A percentile compares a stretch with the other conserved stretches of the same genome.
Conservation (phyloP, 2,797 vertebrate genomes). For the Hozukius guyotensis region DNA sequence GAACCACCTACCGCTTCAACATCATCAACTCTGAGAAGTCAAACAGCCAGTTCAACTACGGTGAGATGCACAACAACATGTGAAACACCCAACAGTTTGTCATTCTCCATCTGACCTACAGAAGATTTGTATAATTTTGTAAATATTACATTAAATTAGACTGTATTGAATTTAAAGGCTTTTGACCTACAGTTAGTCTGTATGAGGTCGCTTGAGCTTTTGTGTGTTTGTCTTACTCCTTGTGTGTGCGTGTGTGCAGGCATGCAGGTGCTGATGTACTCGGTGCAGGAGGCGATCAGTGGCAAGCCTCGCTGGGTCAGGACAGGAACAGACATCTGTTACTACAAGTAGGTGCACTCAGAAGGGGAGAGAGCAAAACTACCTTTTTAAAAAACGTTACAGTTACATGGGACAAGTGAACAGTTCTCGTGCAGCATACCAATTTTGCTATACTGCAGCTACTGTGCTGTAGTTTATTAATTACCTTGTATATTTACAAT, state of each 20-base stretch:
- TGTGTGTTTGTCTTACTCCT: neutral
- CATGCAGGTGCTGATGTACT: slow-evolving; percentile 99
- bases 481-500: neutral
- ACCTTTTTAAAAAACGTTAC: neutral
- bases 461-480: neutral
- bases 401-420: neutral
- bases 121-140: neutral
- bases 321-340: slow-evolving; percentile 95
- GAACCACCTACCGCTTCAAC: slow-evolving; percentile 93
- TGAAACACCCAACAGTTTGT: neutral
- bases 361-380: neutral
- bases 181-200: neutral
- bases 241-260: slow-evolving; percentile 75
- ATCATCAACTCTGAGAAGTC: slow-evolving; percentile 99
- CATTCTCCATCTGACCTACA: neutral
- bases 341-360: slow-evolving; percentile 92
- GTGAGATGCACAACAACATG: slow-evolving; percentile 78
- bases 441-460: neutral
- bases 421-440: neutral
- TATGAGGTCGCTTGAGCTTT: neutral
- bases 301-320: slow-evolving; percentile 92
- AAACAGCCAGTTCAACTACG: slow-evolving; percentile 99
- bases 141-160: neutral
- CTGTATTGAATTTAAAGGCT: neutral
- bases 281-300: slow-evolving; percentile 94